Percentiles rank a stretch among this genome's conserved stretches.
Conservation (phyloP, 2,797 vertebrate genomes). For the Gadopsis bispinosus region DNA sequence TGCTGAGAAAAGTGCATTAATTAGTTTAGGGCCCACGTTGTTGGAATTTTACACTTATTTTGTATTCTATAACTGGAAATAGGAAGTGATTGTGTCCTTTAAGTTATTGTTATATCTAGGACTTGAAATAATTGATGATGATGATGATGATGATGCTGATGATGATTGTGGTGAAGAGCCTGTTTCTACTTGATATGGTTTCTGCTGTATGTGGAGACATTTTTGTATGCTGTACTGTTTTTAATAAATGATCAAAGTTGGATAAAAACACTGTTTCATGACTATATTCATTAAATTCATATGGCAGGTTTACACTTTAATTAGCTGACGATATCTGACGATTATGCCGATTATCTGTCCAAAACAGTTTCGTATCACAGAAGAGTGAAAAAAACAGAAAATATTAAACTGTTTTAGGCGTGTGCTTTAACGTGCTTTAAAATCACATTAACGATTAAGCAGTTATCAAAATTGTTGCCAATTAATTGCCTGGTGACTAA, state of each 20-base stretch:
- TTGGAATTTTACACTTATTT: slow-evolving; percentile 26
- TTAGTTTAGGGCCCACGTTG: not conserved
- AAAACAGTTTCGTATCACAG: not conserved
- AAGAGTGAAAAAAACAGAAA: not conserved
- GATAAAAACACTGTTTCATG: slow-evolving; percentile 2
- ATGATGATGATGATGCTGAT: slow-evolving; percentile 11
- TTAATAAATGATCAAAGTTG: slow-evolving; percentile 64
- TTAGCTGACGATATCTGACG: too few relatives aligned
- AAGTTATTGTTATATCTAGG: slow-evolving; percentile 59
- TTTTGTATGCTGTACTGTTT: slow-evolving; percentile 61
- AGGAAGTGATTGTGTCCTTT: slow-evolving; percentile 38
- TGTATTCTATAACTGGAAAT: slow-evolving; percentile 28
- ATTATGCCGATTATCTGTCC: too few relatives aligned
- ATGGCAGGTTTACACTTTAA: not conserved
- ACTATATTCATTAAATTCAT: not conserved
- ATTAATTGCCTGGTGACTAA: not conserved
- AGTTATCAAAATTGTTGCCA: not conserved
- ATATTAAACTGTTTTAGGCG: not conserved
- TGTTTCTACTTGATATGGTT: slow-evolving; percentile 13
- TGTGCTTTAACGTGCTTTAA: not conserved
- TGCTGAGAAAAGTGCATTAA: not conserved
- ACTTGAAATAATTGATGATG: slow-evolving; percentile 21
- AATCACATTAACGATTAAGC: not conserved
- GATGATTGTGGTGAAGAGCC: slow-evolving; percentile 11
- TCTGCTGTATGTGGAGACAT: slow-evolving; percentile 15